Percentiles rank a stretch among this genome's conserved stretches.
These are phyloP conservation scores for Falco naumanni DNA, from an alignment of 2,797 vertebrate species.

Conservation along the genomic window DNA sequence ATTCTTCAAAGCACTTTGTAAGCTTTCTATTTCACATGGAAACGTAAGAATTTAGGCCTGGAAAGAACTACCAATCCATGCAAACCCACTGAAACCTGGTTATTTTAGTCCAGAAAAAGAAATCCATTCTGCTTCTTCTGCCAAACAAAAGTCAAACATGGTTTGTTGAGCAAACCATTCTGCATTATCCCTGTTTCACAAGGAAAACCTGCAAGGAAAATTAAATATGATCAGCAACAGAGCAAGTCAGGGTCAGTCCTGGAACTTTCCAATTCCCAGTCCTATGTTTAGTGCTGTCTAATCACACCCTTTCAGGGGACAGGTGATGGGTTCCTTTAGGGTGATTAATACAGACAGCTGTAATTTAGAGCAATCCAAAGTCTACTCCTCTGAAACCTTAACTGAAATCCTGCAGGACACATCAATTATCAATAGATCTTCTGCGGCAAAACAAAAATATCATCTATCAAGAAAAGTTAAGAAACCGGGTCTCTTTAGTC, in stretches of 20 bases:
- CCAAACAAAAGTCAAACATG: background rate
- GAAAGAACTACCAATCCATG: background rate
- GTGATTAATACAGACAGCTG: background rate
- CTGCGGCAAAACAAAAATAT: background rate
- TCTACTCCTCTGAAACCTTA: background rate
- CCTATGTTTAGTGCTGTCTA: background rate
- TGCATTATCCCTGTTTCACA: background rate
- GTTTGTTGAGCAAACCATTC: background rate
- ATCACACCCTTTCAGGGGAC: background rate
- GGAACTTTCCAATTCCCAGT: background rate
- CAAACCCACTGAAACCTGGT: background rate
- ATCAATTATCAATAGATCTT: background rate
- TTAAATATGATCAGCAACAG: background rate
- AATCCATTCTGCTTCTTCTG: background rate
- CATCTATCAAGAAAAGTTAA: background rate
- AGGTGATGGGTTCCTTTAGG: background rate
- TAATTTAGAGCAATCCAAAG: background rate
- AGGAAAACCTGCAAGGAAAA: background rate
- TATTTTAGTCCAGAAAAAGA: background rate
- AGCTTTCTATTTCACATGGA: background rate
- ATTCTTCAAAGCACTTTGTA: background rate
- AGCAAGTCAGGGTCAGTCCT: background rate
- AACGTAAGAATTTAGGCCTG: background rate
- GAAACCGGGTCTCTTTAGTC: rapidly evolving
- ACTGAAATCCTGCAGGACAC: background rate